Evolutionary conservation across 2,113 vertebrate species (phyloP).

Genomic region (Cololabis saira): DNA sequence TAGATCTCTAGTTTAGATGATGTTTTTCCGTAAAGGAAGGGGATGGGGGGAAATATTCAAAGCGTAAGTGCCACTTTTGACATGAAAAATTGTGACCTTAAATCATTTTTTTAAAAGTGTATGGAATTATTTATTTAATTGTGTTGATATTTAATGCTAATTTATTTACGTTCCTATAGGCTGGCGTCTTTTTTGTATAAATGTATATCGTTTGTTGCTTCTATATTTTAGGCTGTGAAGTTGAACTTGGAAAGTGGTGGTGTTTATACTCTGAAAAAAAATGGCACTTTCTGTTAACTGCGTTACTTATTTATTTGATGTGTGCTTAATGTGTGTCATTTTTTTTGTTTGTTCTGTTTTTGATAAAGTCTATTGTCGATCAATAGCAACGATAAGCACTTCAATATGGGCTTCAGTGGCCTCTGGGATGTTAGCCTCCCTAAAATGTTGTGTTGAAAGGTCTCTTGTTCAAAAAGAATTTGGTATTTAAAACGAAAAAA

Average conservation of each 20-base stretch:
- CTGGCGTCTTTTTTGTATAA: slow-evolving; percentile 75
- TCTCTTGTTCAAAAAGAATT: slow-evolving; percentile 32
- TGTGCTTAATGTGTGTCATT: slow-evolving; percentile 66
- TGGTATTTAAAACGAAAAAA: slow-evolving; percentile 12
- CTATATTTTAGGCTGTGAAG: slow-evolving; percentile 89
- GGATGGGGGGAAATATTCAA: slow-evolving; percentile 40
- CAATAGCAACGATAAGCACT: slow-evolving; percentile 89
- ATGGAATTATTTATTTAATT: slow-evolving; percentile 91
- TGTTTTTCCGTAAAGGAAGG: slow-evolving; percentile 55
- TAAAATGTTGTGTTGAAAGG: slow-evolving; percentile 52
- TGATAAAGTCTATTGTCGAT: slow-evolving; percentile 76
- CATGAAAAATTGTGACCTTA: slow-evolving; percentile 92
- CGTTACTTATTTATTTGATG: slow-evolving; percentile 84
- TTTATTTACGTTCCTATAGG: slow-evolving; percentile 67
- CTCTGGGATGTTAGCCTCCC: slow-evolving; percentile 65
- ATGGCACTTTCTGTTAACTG: slow-evolving; percentile 86
- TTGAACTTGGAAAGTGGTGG: slow-evolving; percentile 83
- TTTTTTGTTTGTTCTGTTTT: slow-evolving; percentile 44
- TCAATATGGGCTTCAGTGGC: slow-evolving; percentile 78
- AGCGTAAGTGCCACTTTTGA: slow-evolving; percentile 89
- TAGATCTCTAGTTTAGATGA: slow-evolving; percentile 56
- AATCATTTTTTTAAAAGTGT: slow-evolving; percentile 80
- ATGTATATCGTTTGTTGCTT: slow-evolving; percentile 83
- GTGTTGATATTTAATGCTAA: slow-evolving; percentile 75
- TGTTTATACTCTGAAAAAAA: slow-evolving; percentile 74